Percentiles rank a stretch among this genome's conserved stretches.
phyloP scores from a whole-genome alignment of 2,797 vertebrate species.

The Lithobates pipiens region DNA sequence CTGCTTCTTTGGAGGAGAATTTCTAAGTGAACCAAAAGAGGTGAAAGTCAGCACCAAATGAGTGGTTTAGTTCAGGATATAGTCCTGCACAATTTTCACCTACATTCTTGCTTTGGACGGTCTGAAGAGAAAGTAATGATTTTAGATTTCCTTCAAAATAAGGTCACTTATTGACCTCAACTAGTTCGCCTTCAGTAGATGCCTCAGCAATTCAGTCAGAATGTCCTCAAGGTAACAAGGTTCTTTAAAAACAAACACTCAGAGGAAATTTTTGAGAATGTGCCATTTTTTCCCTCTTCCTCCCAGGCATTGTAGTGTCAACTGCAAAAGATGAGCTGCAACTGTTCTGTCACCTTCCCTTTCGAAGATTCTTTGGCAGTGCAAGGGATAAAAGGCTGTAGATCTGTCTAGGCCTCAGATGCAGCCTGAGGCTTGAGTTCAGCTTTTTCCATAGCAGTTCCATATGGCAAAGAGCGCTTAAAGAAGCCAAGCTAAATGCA shows the following conservation, averaged over 20 bases:
- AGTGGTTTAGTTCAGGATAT: conserved; percentile 14
- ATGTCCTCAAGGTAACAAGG: conserved; percentile 19
- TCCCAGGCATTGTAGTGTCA: conserved; percentile 50
- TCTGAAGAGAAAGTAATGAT: conserved; percentile 2
- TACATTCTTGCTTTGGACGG: conserved; percentile 22
- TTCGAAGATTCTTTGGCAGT: conserved; percentile 57
- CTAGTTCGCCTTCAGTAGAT: conserved; percentile 29
- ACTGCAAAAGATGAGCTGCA: conserved; percentile 16
- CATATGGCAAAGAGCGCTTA: conserved; percentile 88
- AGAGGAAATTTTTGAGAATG: background rate
- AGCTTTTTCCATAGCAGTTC: conserved; percentile 94
- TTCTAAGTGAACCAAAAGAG: conserved; percentile 21
- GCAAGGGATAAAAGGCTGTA: conserved; percentile 52
- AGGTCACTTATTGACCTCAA: conserved; percentile 13
- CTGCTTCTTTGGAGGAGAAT: conserved; percentile 2
- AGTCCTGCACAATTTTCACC: background rate
- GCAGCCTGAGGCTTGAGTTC: conserved; percentile 92
- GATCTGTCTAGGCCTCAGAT: conserved; percentile 83
- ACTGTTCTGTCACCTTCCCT: conserved; percentile 47
- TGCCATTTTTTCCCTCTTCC: conserved; percentile 40
- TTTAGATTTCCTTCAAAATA: conserved; percentile 33
- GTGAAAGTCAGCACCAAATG: conserved; percentile 22
- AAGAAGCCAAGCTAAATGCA: conserved; percentile 87
- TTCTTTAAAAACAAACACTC: conserved; percentile 18
- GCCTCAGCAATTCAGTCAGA: conserved; percentile 6